A percentile compares a stretch with the other conserved stretches of the same genome.
Evolutionary conservation across 2,888 invertebrate genomes (phyloP).

Genomic region (Ellobium chinense): DNA sequence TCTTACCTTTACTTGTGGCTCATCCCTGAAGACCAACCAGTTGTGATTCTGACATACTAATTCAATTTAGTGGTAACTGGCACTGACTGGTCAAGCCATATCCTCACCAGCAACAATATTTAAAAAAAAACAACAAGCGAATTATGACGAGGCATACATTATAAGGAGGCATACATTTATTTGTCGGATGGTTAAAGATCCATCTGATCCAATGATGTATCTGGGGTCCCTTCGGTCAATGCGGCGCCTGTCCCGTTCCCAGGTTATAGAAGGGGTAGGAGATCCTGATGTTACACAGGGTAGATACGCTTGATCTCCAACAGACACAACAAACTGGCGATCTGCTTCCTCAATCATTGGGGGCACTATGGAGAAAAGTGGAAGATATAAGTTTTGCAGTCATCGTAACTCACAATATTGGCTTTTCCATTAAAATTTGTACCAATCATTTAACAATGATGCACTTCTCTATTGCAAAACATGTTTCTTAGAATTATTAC

Average conservation of each 20-base stretch:
- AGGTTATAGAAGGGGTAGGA: conserved; percentile 77
- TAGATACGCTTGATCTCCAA: conserved; percentile 70
- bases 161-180: conserved; percentile 33
- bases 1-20: no score
- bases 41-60: no score
- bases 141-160: neutral
- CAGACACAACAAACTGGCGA: conserved; percentile 64
- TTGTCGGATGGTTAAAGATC: conserved; percentile 46
- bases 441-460: no score
- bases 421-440: no score
- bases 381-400: neutral
- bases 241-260: conserved; percentile 76
- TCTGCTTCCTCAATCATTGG: conserved; percentile 71
- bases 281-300: conserved; percentile 75
- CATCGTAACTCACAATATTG: no score
- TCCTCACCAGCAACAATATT: no score
- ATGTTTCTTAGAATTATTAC: no score
- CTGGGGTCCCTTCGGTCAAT: conserved; percentile 51
- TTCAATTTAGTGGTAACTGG: no score
- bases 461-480: no score
- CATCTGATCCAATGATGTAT: conserved; percentile 43
- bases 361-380: conserved; percentile 67
- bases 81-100: no score
- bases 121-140: neutral
- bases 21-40: no score